Evolutionary conservation across 2,888 invertebrate genomes (phyloP).

Genomic region (Cynaeus angustus): DNA sequence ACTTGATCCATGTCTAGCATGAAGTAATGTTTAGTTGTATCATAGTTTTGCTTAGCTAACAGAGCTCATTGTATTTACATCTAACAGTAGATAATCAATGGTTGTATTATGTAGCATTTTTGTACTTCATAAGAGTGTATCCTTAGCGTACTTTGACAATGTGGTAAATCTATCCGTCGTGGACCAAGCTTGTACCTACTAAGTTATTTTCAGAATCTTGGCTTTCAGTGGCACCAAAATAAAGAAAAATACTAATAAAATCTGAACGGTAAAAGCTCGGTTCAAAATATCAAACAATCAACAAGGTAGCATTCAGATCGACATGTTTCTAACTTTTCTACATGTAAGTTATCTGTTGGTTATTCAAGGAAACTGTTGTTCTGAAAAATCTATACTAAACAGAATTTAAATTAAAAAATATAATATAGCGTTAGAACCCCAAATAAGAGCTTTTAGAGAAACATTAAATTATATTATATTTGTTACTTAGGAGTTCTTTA

Average conservation of each 20-base stretch:
- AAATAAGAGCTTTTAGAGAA: constrained; percentile 46
- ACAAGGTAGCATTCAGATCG: constrained; percentile 41
- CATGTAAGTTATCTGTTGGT: constrained; percentile 3
- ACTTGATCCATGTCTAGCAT: constrained; percentile 50
- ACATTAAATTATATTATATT: constrained; percentile 45
- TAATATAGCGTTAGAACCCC: constrained; percentile 30
- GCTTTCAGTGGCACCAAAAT: neutral
- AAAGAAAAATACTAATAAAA: too few species aligned
- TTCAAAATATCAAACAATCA: constrained; percentile 43
- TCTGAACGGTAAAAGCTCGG: constrained; percentile 39
- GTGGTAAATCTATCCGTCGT: constrained; percentile 24
- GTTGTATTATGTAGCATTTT: constrained; percentile 41
- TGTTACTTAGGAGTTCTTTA: constrained; percentile 35
- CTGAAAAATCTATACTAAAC: constrained; percentile 18
- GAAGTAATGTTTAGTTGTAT: constrained; percentile 46
- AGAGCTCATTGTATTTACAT: constrained; percentile 44
- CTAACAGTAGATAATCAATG: constrained; percentile 42
- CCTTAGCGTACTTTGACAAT: constrained; percentile 21
- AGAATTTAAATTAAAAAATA: neutral
- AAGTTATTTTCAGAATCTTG: constrained; percentile 2
- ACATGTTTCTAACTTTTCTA: constrained; percentile 38
- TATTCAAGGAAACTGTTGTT: constrained; percentile 32
- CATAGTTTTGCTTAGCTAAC: constrained; percentile 46
- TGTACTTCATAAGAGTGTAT: constrained; percentile 40
- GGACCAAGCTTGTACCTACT: constrained; percentile 47